These are phyloP conservation scores for Megalops cyprinoides DNA, from an alignment of 2,797 vertebrate species.

Conservation along the genomic window DNA sequence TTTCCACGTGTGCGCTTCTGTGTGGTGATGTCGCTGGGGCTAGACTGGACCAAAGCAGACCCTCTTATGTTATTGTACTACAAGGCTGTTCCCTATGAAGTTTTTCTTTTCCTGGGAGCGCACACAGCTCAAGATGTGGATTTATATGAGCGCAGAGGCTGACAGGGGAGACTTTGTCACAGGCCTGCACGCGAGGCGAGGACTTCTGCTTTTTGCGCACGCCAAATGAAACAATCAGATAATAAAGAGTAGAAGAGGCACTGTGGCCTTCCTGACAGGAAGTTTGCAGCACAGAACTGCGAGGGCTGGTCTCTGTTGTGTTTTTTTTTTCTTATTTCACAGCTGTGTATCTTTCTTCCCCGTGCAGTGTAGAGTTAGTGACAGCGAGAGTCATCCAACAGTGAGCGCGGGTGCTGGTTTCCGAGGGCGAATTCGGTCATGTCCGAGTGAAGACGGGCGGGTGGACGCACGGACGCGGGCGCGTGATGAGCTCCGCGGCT, in stretches of 20 bases:
- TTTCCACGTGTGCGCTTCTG: not conserved
- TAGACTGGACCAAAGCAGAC: not conserved
- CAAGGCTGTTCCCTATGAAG: not conserved
- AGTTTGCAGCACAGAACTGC: constrained; percentile 40
- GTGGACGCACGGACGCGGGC: too few species aligned
- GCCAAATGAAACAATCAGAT: constrained; percentile 11
- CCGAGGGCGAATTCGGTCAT: too few species aligned
- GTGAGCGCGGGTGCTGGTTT: not conserved
- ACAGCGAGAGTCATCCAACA: too few species aligned
- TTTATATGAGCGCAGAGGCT: too few species aligned
- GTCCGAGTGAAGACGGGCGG: too few species aligned
- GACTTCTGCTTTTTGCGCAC: constrained; percentile 4
- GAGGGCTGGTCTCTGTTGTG: not conserved
- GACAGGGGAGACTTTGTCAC: too few species aligned
- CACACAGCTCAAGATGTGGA: too few species aligned
- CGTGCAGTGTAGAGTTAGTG: not conserved
- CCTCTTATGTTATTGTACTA: not conserved
- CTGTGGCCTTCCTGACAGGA: constrained; percentile 68
- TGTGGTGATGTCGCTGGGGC: not conserved
- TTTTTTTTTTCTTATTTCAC: too few species aligned
- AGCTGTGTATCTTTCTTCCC: too few species aligned
- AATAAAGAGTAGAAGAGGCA: constrained; percentile 25
- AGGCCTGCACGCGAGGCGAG: too few species aligned
- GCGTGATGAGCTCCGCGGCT: too few species aligned
- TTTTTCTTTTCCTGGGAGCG: not conserved